phyloP scores from a whole-genome alignment of 2,888 invertebrate genomes.

The Melipona beecheii region DNA sequence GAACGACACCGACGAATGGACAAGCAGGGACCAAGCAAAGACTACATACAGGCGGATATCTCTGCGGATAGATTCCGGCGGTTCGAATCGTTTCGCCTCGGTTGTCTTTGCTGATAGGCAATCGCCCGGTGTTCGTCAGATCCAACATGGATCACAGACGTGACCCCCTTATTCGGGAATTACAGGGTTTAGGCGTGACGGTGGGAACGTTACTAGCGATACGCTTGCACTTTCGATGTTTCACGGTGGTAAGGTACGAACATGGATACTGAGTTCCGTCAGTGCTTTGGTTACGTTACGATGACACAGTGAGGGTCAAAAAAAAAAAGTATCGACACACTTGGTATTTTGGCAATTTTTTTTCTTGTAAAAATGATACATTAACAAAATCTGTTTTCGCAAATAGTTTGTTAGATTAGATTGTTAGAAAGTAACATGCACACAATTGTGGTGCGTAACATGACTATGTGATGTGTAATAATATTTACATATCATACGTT shows the following conservation, averaged over 20 bases:
- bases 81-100: constrained; percentile 55
- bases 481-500: too few relatives aligned
- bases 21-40: constrained; percentile 40
- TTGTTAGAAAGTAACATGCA: too few relatives aligned
- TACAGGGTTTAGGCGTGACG: constrained; percentile 54
- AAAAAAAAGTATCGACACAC: too few relatives aligned
- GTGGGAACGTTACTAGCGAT: neutral
- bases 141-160: constrained; percentile 18
- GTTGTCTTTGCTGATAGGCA: constrained; percentile 54
- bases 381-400: too few relatives aligned
- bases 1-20: constrained; percentile 68
- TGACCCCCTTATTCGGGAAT: constrained; percentile 27
- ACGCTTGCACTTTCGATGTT: neutral
- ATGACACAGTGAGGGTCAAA: too few relatives aligned
- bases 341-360: too few relatives aligned
- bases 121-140: constrained; percentile 27
- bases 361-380: too few relatives aligned
- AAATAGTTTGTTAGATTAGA: too few relatives aligned
- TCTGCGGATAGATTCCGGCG: constrained; percentile 22
- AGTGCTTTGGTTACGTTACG: neutral
- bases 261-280: neutral
- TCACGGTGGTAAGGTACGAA: neutral
- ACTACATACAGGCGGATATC: constrained; percentile 28
- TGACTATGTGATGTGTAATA: too few relatives aligned
- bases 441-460: too few relatives aligned